Base-by-base conservation (phyloP, 2,113 vertebrate species). In the Erinaceus europaeus region DNA sequence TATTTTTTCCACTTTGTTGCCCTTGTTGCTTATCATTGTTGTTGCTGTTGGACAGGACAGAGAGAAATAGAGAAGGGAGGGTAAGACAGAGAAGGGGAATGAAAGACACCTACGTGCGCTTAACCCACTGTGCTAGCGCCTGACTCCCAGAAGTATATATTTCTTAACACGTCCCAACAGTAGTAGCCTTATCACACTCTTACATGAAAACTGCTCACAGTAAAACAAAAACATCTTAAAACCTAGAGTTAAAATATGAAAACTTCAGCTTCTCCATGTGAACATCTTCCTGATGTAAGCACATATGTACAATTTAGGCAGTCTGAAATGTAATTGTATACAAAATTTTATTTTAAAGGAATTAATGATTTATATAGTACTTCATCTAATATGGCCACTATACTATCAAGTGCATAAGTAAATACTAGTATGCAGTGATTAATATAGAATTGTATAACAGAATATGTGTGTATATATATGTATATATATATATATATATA, bases 141-240 rank as follows among this genome's bases (percentile, higher is more conserved):
- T n/a, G n/a, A n/a, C n/a, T n/a, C n/a, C n/a, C n/a, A n/a, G n/a
- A n/a, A n/a, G n/a, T n/a, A n/a, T 14, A 18, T 4, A 17, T 78
- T 84, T 52, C 11, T 36, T 71, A 36, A 38, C n/a, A 42, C 13
- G 13, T 15, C 3, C 0, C 8, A 11, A 29, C 20, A 23, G 14
- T 18, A 6, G 15, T 27, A 11, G 29, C 3, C 5, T 89, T 42
- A 1, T 9, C 25, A 6, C 15, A 21, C 13, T 48, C 42, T 10
- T 7, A 36, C 3, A 3, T 8, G 9, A 2, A 52, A 57, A 7
- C 2, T 50, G 8, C 21, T 71, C 2, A 1, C 3, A 7, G 12
- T 32, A 42, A 5, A 7, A 3, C 48, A 68, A 75, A 69, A 17
- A 52, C 29, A 27, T 27, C 14, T 17, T 10, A n/a, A 53, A 57